Evolutionary conservation across 1,140 invertebrate genomes (phyloP), one percentile per base, ranked within the genome.

Genomic region (Drosophila asahinai): DNA sequence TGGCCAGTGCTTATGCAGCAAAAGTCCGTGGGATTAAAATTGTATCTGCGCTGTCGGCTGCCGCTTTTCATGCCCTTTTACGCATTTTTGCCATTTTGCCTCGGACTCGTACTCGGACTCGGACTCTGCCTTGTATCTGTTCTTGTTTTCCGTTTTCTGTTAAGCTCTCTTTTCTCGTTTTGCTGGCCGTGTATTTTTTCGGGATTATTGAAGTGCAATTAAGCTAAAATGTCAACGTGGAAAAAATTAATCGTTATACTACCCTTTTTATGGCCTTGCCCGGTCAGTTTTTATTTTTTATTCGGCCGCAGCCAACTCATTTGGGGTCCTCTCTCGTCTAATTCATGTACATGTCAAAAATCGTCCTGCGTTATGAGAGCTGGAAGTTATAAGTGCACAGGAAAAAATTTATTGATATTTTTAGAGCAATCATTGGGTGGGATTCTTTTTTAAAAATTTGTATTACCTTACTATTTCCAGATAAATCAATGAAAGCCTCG

Each of bases 161-260:
- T 74, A 61, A 61, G 68, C 40, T 58, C 19, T 73, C 27, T 72
- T 47, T 49, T 71, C 17, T 47, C 47, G 36, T 71, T 49, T 49
- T 60, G 57, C 38, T 65, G 54, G 42, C 64, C 60, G 64, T 67
- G 55, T 76, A 68, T 89, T 89, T 87, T 89, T 91, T 91, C 82
- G 86, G 86, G 86, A 91, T 91, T 91, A 91, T 91, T 91, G 89
- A 91, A 91, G 89, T 91, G 89, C 89, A 91, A 91, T 91, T 91
- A 91, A 91, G 89, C 89, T 82, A 91, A 91, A 90, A 90, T 90
- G 86, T 90, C 86, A 90, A 90, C 86, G 86, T 82, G 86, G 80
- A 90, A 90, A 90, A 90, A 90, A 90, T 90, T 90, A 90, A 90
- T 90, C 86, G 86, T 90, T 90, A 90, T 90, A 90, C 86, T 90